Evolutionary conservation across 2,797 vertebrate species (phyloP), one percentile per base, ranked within the genome.

Genomic region (Nannoperca obscura): DNA sequence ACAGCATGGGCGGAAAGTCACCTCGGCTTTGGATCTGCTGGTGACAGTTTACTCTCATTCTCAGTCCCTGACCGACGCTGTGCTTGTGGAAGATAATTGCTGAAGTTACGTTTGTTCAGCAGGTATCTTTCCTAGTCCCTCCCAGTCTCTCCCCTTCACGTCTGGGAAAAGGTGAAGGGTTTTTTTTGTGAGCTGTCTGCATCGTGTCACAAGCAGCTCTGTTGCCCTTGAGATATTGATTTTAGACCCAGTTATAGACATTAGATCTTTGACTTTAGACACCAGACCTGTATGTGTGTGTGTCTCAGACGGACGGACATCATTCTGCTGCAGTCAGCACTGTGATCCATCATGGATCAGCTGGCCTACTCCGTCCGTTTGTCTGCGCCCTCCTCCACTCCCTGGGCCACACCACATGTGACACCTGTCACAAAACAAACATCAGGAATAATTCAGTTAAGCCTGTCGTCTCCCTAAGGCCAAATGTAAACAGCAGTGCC

Each of bases 351-450:
- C n/a, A n/a, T n/a, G n/a, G n/a, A n/a, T 61, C 6, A 64, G 40
- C 20, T 38, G 40, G 50, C 42, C 50, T 40, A 14, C 50, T 13
- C 12, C 38, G 38, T 50, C 49, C 47, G 47, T 68, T 32, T 36
- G 14, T 59, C 46, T 66, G 38, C 60, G 24, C 15, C 38, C 36
- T 42, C 44, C 58, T 60, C 81, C 50, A 53, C 42, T 30, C 20
- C 20, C 9, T 11, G 3, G 54, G 50, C 65, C n/a, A 57, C 44
- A 42, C n/a, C 77, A 46, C 71, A 62, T 79, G 79, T 72, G 71
- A 84, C 86, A 86, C 86, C 77, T 87, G 79, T 72, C 81, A 65
- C 82, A 88, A 53, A 88, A 87, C 86, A 92, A 94, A 93, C 88
- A 93, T 78, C 67, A 73, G 63, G 20, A 47, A 61, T 77, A 63